Evolutionary conservation across 2,797 vertebrate species (phyloP), one percentile per base, ranked within the genome.

Genomic region (Anguilla anguilla): DNA sequence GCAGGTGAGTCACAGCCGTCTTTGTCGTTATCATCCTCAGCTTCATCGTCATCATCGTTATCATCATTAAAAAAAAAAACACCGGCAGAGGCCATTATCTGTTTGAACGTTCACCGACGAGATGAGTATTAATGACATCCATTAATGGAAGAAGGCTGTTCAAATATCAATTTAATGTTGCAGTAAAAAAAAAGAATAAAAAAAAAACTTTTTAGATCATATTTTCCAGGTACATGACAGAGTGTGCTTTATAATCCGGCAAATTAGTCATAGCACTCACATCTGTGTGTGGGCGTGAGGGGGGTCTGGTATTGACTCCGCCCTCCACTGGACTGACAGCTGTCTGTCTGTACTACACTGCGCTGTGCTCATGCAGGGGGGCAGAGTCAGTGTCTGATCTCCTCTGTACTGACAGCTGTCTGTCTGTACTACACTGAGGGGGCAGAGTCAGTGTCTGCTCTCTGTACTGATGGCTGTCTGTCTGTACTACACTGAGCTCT

Each of bases 1-100:
- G 90, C 90, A 94, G 92, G 91, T 94, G 92, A 94, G 90, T 94
- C 93, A 94, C 86, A n/a, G 7, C 49, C 19, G 9, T 77, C 77
- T 46, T 49, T 11, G 67, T 31, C 67, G 25, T n/a, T 64, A n/a
- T 72, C 67, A 51, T 51, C 67, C 35, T 35, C 35, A 35, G 35
- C 35, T 35, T 28, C 74, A 7, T 79, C 74, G 5, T 79, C 35
- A 39, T 43, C 74, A 19, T 79, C 74, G 4, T 46, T 17, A 43
- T 79, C 67, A 31, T 31, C n/a, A 69, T 69, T 31, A n/a, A 31
- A 31, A 35, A 35, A 35, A 35, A 35, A 9, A n/a, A 7, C n/a
- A 35, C n/a, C 13, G 35, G n/a, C 13, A 5, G 3, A 13, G 15
- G 6, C 72, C 13, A 43, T 19, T 43, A 77, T 39, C 11, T 77